These are phyloP conservation scores for Zosterops borbonicus DNA, from an alignment of 2,113 vertebrate species.

Conservation along the genomic window DNA sequence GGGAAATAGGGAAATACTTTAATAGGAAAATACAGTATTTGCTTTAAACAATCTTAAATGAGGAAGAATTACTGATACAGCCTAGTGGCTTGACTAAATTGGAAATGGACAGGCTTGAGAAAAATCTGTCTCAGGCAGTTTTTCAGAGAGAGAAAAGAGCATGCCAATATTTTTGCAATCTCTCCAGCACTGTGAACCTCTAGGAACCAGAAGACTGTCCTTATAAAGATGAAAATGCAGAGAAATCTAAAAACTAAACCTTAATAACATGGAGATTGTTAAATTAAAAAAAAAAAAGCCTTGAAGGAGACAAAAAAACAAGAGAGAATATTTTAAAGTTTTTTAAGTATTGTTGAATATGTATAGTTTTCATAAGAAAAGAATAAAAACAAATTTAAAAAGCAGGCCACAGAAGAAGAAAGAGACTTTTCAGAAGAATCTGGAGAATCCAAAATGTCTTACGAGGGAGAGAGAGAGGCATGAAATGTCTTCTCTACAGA, in stretches of 20 bases:
- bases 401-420: background rate
- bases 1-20: background rate
- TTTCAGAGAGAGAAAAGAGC: background rate
- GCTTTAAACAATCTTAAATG: constrained; percentile 46
- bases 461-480: background rate
- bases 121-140: background rate
- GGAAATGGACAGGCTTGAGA: background rate
- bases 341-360: background rate
- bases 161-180: background rate
- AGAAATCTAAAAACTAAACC: background rate
- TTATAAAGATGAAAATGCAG: background rate
- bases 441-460: constrained; percentile 7
- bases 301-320: background rate
- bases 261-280: background rate
- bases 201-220: background rate
- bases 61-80: constrained; percentile 31
- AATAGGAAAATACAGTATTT: background rate
- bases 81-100: constrained; percentile 11
- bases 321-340: background rate
- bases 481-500: background rate
- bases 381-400: background rate
- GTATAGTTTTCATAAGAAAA: background rate
- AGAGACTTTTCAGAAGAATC: background rate
- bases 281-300: background rate
- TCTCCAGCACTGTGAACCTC: background rate